These are phyloP conservation scores for Stichodactyla mertensii DNA, from an alignment of 64 coral and sea anemone genomes.

Conservation along the genomic window DNA sequence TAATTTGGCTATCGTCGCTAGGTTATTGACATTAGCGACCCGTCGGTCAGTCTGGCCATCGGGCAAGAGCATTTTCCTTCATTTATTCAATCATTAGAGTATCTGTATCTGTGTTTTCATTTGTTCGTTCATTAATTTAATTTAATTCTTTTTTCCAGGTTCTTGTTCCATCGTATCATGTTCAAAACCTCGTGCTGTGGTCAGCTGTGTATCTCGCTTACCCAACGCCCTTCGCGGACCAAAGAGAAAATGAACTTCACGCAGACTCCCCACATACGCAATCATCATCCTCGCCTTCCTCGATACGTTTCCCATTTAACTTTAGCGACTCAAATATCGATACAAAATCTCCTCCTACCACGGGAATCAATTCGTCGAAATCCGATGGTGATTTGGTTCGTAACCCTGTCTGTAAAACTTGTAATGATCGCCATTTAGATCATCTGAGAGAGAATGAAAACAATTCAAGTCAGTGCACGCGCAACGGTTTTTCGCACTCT, in stretches of 20 bases:
- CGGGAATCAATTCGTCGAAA: conserved; percentile 41
- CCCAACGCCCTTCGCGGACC: conserved; percentile 48
- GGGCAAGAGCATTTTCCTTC: not conserved
- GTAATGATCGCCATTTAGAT: conserved; percentile 7
- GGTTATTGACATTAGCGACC: too few species aligned
- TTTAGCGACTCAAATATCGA: conserved; percentile 30
- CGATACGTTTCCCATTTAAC: conserved; percentile 3
- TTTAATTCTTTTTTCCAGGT: conserved; percentile 45
- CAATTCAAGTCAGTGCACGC: not conserved
- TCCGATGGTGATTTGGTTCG: conserved; percentile 57
- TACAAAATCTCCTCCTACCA: not conserved
- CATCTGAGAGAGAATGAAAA: not conserved
- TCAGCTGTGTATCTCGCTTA: conserved; percentile 59
- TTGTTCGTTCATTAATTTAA: not conserved
- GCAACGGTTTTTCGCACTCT: not conserved
- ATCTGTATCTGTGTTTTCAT: not conserved
- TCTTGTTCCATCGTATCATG: conserved; percentile 64
- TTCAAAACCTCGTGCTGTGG: conserved; percentile 74
- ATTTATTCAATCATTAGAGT: not conserved
- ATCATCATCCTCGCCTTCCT: not conserved
- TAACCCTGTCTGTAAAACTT: not conserved
- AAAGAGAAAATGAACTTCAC: conserved; percentile 1
- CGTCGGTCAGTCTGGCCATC: too few species aligned
- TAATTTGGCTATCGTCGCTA: too few species aligned
- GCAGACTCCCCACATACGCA: not conserved